Evolutionary conservation across 2,888 invertebrate genomes (phyloP).

Genomic region (Teinopalpus imperialis): DNA sequence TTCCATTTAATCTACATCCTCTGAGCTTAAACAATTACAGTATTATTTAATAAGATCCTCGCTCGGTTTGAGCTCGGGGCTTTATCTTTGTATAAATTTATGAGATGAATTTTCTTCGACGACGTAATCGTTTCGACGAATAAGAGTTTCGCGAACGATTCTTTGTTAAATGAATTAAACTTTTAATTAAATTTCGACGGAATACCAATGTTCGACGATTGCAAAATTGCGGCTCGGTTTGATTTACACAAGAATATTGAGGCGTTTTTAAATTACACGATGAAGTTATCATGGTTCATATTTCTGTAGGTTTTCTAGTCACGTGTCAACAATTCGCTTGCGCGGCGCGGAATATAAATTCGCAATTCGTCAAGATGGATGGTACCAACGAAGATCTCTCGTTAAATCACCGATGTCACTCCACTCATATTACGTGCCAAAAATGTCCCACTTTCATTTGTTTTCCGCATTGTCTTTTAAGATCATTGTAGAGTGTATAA

Average conservation of each 20-base stretch:
- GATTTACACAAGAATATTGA: constrained; percentile 4
- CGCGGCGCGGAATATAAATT: constrained; percentile 46
- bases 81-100: constrained; percentile 67
- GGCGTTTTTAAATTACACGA: background rate
- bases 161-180: constrained; percentile 77
- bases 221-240: background rate
- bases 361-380: constrained; percentile 51
- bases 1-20: constrained; percentile 20
- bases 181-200: constrained; percentile 71
- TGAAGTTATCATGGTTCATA: background rate
- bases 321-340: constrained; percentile 42
- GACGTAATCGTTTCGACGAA: constrained; percentile 40
- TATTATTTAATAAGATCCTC: constrained; percentile 25
- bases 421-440: constrained; percentile 38
- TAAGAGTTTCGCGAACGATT: constrained; percentile 62
- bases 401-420: constrained; percentile 45
- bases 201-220: constrained; percentile 25
- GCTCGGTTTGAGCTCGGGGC: constrained; percentile 16
- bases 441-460: constrained; percentile 33
- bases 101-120: constrained; percentile 49
- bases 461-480: constrained; percentile 30
- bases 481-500: background rate
- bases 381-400: constrained; percentile 44
- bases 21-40: constrained; percentile 24
- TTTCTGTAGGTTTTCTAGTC: constrained; percentile 28